These are phyloP conservation scores for Myodes glareolus DNA, from an alignment of 2,113 vertebrate species.

Conservation along the genomic window DNA sequence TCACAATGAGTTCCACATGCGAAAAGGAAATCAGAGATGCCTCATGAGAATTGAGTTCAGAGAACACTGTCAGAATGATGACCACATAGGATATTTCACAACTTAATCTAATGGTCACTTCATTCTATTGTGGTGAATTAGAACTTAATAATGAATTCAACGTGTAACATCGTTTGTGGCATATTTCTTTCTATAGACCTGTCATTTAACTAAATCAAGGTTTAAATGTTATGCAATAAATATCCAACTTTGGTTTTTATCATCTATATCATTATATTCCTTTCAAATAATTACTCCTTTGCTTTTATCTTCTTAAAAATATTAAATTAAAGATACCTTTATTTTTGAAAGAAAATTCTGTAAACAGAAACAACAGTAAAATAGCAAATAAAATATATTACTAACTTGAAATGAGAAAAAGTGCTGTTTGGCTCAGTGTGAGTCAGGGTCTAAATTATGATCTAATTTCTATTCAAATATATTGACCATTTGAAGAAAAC, in stretches of 20 bases:
- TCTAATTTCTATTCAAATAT: background rate
- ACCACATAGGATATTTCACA: conserved; percentile 26
- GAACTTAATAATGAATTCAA: background rate
- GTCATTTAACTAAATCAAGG: background rate
- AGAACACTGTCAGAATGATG: background rate
- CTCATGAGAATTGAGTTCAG: conserved; percentile 48
- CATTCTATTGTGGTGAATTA: background rate
- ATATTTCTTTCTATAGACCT: background rate
- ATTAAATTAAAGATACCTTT: background rate
- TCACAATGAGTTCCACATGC: conserved; percentile 73
- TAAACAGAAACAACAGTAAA: background rate
- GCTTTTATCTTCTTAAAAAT: background rate
- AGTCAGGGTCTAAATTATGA: background rate
- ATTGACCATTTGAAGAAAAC: background rate
- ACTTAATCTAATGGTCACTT: background rate
- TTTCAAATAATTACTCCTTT: conserved; percentile 7
- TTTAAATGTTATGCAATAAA: background rate
- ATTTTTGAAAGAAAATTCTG: background rate
- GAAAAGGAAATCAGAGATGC: background rate
- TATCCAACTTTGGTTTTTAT: background rate
- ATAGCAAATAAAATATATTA: background rate
- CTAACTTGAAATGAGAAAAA: background rate
- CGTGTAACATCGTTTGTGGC: background rate
- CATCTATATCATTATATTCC: background rate
- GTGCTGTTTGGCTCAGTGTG: background rate